phyloP scores from a whole-genome alignment of 2,797 vertebrate species.

The Pygocentrus nattereri region DNA sequence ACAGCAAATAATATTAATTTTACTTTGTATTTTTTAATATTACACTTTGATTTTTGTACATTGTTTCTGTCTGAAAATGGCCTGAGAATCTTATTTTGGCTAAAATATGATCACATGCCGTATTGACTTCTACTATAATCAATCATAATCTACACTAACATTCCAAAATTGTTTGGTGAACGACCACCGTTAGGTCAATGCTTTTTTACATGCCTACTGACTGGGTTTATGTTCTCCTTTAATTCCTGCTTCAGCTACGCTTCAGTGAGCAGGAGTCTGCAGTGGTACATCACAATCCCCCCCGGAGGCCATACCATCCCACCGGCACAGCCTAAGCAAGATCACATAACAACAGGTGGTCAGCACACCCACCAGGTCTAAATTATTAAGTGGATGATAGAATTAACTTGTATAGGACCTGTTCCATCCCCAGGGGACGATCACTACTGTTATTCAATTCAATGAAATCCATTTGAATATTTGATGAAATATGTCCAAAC shows the following conservation, averaged over 20 bases:
- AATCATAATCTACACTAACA: too few relatives aligned
- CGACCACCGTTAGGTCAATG: too few relatives aligned
- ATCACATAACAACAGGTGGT: conserved; percentile 73
- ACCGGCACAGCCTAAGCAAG: conserved; percentile 13
- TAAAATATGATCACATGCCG: too few relatives aligned
- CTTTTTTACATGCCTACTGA: too few relatives aligned
- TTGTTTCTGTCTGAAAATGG: too few relatives aligned
- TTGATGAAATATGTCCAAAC: not conserved
- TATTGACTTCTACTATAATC: too few relatives aligned
- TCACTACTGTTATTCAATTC: conserved; percentile 5
- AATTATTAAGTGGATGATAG: conserved; percentile 69
- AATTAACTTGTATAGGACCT: not conserved
- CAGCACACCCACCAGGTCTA: conserved; percentile 41
- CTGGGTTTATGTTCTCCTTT: too few relatives aligned
- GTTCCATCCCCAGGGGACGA: not conserved
- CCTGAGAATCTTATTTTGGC: too few relatives aligned
- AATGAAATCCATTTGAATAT: not conserved
- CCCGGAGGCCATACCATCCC: not conserved
- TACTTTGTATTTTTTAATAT: too few relatives aligned
- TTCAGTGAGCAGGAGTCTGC: not conserved
- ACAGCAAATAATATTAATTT: too few relatives aligned
- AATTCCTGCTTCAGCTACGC: not conserved
- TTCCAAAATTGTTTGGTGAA: too few relatives aligned
- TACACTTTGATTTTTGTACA: too few relatives aligned
- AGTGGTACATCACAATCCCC: conserved; percentile 25